These are phyloP conservation scores for Salminus brasiliensis DNA, from an alignment of 2,113 vertebrate genomes.

Conservation along the genomic window DNA sequence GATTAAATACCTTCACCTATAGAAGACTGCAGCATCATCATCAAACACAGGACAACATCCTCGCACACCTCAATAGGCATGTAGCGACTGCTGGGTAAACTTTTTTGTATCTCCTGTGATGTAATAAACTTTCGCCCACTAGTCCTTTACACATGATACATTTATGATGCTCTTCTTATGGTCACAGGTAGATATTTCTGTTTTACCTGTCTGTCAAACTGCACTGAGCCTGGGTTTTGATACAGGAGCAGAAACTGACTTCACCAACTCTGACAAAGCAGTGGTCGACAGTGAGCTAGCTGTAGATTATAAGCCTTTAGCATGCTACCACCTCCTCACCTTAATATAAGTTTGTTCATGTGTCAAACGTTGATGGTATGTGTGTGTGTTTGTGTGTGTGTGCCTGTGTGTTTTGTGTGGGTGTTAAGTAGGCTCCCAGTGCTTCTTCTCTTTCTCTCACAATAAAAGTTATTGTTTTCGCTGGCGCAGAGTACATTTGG, in stretches of 20 bases:
- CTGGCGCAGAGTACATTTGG: background rate
- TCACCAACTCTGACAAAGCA: background rate
- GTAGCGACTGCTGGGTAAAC: too few species aligned
- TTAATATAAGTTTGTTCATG: constrained; percentile 3
- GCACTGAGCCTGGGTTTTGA: background rate
- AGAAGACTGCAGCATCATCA: too few species aligned
- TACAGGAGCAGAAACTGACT: background rate
- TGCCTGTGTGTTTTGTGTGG: background rate
- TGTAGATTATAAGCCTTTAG: constrained; percentile 6
- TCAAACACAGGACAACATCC: too few species aligned
- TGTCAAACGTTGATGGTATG: background rate
- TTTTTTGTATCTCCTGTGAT: too few species aligned
- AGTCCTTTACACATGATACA: too few species aligned
- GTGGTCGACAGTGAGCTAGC: background rate
- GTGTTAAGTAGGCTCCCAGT: background rate
- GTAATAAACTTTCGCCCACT: too few species aligned
- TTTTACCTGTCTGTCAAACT: too few species aligned
- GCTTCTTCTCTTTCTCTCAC: background rate
- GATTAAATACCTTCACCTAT: too few species aligned
- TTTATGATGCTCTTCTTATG: too few species aligned
- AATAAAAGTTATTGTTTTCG: background rate
- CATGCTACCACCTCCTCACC: background rate
- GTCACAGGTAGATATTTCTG: too few species aligned
- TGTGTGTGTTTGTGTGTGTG: background rate
- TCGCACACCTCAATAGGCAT: too few species aligned